Evolutionary conservation across 2,797 vertebrate species (phyloP).

Genomic region (Lagocephalus sceleratus): DNA sequence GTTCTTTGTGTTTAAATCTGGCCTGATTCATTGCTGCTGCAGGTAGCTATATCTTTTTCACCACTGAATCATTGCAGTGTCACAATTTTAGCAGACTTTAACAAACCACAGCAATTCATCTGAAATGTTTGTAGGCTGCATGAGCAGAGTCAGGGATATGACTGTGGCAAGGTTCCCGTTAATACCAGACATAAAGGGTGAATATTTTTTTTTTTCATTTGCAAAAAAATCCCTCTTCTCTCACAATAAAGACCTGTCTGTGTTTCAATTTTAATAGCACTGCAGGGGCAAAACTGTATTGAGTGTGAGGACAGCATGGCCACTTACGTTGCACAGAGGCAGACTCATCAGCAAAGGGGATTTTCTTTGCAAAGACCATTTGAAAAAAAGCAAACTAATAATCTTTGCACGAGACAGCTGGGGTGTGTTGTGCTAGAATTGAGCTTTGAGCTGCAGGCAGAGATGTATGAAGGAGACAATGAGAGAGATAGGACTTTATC

Average conservation of each 20-base stretch:
- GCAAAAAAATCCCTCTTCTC: neutral
- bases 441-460: constrained; percentile 47
- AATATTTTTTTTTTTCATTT: constrained; percentile 24
- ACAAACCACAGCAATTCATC: too few species aligned
- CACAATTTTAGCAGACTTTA: too few species aligned
- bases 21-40: too few species aligned
- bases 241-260: constrained; percentile 10
- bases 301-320: constrained; percentile 15
- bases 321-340: constrained; percentile 31
- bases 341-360: constrained; percentile 48
- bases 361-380: constrained; percentile 41
- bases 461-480: constrained; percentile 31
- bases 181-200: constrained; percentile 2
- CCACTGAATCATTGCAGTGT: too few species aligned
- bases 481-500: constrained; percentile 28
- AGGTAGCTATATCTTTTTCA: too few species aligned
- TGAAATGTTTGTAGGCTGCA: too few species aligned
- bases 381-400: constrained; percentile 37
- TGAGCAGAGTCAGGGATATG: too few species aligned
- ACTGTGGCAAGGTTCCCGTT: too few species aligned
- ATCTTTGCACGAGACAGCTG: constrained; percentile 59
- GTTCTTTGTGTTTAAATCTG: too few species aligned
- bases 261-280: constrained; percentile 22
- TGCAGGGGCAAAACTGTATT: constrained; percentile 17
- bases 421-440: constrained; percentile 48